Evolutionary conservation across 2,888 invertebrate species (phyloP), one percentile per base, ranked within the genome.

Genomic region (Anoplius nigerrimus): DNA sequence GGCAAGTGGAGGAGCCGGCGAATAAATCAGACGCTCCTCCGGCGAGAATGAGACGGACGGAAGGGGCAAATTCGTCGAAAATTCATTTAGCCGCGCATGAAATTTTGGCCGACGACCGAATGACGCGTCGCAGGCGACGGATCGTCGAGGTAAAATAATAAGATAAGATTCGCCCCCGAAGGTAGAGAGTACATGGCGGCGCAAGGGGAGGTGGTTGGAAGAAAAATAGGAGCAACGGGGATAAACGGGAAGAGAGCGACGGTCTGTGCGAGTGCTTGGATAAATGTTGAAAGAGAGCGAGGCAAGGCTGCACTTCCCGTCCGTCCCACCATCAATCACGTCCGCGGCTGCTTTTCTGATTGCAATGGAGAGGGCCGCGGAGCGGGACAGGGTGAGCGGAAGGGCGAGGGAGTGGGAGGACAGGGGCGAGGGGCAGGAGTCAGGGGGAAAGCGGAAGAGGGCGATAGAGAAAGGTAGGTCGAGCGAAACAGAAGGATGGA

Each of bases 311-410:
- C 62, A 34, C 34, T 62, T 55, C 46, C 61, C 62, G 59, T 55
- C 62, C 48, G 53, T 58, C 45, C 62, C 46, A 57, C 66, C 72
- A 71, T 72, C 61, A 69, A 74, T 72, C 69, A 64, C 60, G 63
- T 63, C 53, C 68, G 61, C 61, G 57, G 60, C 62, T 61, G 66
- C 60, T 71, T 60, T 61, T 54, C 70, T 61, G 59, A 66, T 66
- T 71, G 63, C 63, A 48, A 62, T 54, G 58, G 63, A 62, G 68
- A 64, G 62, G 55, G 24, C 21, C 53, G 15, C 11, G 42, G 15
- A 21, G 16, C 18, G 48, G 34, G 24, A 22, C 53, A 53, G 56
- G 24, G 62, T 42, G 54, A 57, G 15, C 18, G 55, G 62, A 34
- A 60, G 57, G 52, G 60, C 22, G 51, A 66, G 53, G 52, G 64